Evolutionary conservation across 2,113 vertebrate species (phyloP), one percentile per base, ranked within the genome.

Genomic region (Phrynosoma platyrhinos): DNA sequence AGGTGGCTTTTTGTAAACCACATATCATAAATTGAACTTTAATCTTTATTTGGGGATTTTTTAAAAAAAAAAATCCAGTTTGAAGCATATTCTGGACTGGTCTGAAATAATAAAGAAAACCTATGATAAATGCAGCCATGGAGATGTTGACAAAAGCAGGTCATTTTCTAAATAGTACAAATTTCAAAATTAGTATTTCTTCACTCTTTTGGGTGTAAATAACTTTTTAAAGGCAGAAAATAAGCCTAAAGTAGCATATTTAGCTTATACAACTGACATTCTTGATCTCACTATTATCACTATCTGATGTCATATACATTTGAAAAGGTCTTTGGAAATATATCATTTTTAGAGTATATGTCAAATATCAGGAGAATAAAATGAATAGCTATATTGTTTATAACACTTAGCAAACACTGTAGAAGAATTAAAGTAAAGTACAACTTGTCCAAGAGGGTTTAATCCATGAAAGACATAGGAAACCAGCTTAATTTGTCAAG

Each of bases 401-500:
- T 30, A 90, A 88, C 83, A 91, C 85, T 91, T 93, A 92, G 85
- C 71, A 94, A 94, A 91, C 62, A 90, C 89, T 92, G 87, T 80
- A 91, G 69, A 86, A 0, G 32, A 91, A 94, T 94, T 95, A 95
- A 94, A 94, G 90, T 92, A 92, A 91, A 91, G 91, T 90, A 78
- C 92, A 95, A 92, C 20, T 92, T 93, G 90, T 92, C 87, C 90
- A 94, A 95, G 92, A 92, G 90, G 88, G 91, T 86, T 94, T 96
- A 94, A 94, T 95, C 91, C 92, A 93, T 94, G 94, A 95, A 95
- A 95, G 94, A 94, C 93, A 96, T 93, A 90, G 95, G 95, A 97
- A 97, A 95, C 91, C 84, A 94, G 89, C 84, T 94, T 95, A 96
- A 96, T 96, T 95, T 96, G 93, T 96, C 94, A 96, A 90, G 94